Percentiles rank a stretch among this genome's conserved stretches.
Evolutionary conservation across 2,797 vertebrate species (phyloP).

Genomic region (Podarcis lilfordi): DNA sequence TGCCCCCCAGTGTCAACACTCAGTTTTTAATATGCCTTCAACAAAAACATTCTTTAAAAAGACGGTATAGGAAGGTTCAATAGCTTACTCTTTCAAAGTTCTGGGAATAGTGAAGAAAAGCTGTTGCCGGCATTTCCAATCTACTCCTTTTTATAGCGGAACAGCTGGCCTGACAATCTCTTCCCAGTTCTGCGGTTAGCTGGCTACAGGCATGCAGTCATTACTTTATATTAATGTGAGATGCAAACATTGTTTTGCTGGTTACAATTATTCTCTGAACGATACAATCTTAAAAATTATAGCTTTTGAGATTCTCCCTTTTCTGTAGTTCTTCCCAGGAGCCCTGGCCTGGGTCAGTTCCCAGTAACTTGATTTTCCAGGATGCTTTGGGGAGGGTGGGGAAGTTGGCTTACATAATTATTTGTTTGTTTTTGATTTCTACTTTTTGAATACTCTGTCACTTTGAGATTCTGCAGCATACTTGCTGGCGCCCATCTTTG

Average conservation of each 20-base stretch:
- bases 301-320: constrained; percentile 40
- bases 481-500: constrained; percentile 42
- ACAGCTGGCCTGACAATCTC: constrained; percentile 67
- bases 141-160: constrained; percentile 64
- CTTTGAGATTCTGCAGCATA: constrained; percentile 44
- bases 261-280: constrained; percentile 60
- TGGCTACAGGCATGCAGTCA: constrained; percentile 71
- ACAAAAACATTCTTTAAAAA: background rate
- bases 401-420: constrained; percentile 30
- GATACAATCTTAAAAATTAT: constrained; percentile 61
- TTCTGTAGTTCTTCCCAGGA: constrained; percentile 61
- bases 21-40: background rate
- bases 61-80: background rate
- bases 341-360: constrained; percentile 45
- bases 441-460: constrained; percentile 9
- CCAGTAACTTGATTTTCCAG: constrained; percentile 59
- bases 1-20: background rate
- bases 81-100: constrained; percentile 54
- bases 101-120: constrained; percentile 55
- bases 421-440: constrained; percentile 49
- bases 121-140: constrained; percentile 61
- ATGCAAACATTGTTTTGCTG: constrained; percentile 72
- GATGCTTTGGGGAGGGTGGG: constrained; percentile 9
- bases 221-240: constrained; percentile 73
- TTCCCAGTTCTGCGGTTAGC: constrained; percentile 71